These are phyloP conservation scores for Andricus curvator DNA, from an alignment of 2,888 invertebrate genomes.

Conservation along the genomic window DNA sequence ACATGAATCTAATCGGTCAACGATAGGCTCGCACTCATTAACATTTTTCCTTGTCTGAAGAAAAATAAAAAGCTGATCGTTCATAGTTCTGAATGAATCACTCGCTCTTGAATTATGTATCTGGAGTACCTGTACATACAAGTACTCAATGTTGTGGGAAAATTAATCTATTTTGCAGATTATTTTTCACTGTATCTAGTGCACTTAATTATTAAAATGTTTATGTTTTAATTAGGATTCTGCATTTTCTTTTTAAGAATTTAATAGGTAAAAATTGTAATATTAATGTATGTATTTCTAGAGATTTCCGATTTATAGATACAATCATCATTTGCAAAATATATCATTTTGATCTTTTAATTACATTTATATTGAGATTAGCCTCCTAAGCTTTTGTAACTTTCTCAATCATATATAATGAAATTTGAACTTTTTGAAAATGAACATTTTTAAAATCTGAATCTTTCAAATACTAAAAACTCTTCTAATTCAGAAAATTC, in stretches of 20 bases:
- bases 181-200: not conserved
- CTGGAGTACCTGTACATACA: constrained; percentile 51
- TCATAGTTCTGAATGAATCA: constrained; percentile 53
- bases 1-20: constrained; percentile 14
- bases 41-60: not conserved
- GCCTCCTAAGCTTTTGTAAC: too few relatives aligned
- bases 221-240: not conserved
- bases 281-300: too few relatives aligned
- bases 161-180: not conserved
- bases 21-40: constrained; percentile 1
- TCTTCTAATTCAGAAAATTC: too few relatives aligned
- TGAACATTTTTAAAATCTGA: too few relatives aligned
- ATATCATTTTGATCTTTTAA: too few relatives aligned
- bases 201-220: not conserved
- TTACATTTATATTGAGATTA: too few relatives aligned
- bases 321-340: not conserved
- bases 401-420: too few relatives aligned
- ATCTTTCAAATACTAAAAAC: too few relatives aligned
- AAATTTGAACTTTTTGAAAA: too few relatives aligned
- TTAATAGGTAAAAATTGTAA: not conserved
- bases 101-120: constrained; percentile 61
- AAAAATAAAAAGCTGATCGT: not conserved
- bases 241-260: not conserved
- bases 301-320: too few relatives aligned
- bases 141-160: not conserved